phyloP scores from a whole-genome alignment of 2,113 vertebrate species.

The Corythornis cristatus region DNA sequence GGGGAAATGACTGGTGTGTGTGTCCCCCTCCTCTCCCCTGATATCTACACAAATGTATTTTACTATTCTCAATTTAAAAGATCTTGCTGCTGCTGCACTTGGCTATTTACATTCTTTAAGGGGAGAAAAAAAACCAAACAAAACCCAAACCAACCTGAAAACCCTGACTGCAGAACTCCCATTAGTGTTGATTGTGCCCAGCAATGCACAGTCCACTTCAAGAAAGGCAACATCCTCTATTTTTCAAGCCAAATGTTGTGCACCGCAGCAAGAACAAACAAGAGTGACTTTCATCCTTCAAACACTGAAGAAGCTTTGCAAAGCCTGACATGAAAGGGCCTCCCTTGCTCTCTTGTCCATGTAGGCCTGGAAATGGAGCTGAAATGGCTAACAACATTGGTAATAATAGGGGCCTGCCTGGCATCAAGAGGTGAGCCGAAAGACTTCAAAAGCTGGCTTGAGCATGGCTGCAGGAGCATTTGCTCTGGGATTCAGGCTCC shows the following conservation, averaged over 20 bases:
- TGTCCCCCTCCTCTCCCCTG: neutral
- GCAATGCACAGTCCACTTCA: conserved; percentile 23
- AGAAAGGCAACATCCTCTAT: conserved; percentile 57
- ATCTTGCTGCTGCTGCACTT: neutral
- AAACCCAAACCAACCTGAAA: neutral
- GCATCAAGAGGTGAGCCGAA: conserved; percentile 86
- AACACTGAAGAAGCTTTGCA: conserved; percentile 66
- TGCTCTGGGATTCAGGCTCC: conserved; percentile 70
- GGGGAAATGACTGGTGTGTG: neutral
- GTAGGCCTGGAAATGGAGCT: conserved; percentile 84
- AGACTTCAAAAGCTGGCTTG: conserved; percentile 89
- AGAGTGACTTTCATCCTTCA: conserved; percentile 71
- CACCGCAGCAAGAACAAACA: conserved; percentile 53
- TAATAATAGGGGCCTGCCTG: conserved; percentile 89
- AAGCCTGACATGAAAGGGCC: conserved; percentile 88
- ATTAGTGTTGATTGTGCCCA: conserved; percentile 46
- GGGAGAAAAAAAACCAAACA: neutral
- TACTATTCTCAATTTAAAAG: conserved; percentile 51
- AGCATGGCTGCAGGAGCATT: conserved; percentile 67
- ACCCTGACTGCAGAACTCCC: conserved; percentile 20
- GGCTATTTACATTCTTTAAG: conserved; percentile 52
- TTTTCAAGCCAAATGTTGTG: conserved; percentile 65
- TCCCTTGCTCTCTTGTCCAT: conserved; percentile 78
- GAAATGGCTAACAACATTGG: conserved; percentile 82
- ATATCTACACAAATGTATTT: conserved; percentile 1